Conservation (phyloP, 2,113 vertebrate species). For the Haemorhous mexicanus region DNA sequence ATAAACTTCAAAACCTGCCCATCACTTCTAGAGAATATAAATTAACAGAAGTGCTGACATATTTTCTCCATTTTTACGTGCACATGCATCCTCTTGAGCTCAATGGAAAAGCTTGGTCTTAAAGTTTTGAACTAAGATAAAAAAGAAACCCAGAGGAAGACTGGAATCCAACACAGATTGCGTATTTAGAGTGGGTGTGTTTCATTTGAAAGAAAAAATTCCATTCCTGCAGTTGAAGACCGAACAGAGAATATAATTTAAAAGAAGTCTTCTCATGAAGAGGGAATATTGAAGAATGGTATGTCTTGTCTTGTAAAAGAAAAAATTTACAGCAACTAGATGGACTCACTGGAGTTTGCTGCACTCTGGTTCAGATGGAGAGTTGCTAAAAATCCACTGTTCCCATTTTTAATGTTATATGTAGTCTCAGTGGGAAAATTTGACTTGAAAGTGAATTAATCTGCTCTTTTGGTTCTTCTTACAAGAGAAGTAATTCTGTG, state of each 20-base stretch:
- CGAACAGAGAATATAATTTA: background rate
- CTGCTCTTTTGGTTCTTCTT: background rate
- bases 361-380: background rate
- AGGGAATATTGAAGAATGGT: background rate
- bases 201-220: background rate
- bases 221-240: background rate
- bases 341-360: background rate
- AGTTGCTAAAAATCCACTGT: background rate
- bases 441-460: constrained; percentile 36
- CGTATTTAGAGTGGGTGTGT: background rate
- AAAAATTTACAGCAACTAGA: background rate
- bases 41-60: background rate
- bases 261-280: background rate
- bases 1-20: background rate
- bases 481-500: background rate
- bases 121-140: background rate
- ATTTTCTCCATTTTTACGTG: background rate
- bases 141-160: background rate
- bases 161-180: background rate
- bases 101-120: background rate
- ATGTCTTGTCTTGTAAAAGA: background rate
- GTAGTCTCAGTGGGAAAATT: background rate
- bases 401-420: background rate
- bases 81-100: background rate
- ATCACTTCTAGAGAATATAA: background rate